Percentiles rank a stretch among this genome's conserved stretches.
These are phyloP conservation scores for Merluccius polli DNA, from an alignment of 2,797 vertebrate genomes.

Conservation along the genomic window DNA sequence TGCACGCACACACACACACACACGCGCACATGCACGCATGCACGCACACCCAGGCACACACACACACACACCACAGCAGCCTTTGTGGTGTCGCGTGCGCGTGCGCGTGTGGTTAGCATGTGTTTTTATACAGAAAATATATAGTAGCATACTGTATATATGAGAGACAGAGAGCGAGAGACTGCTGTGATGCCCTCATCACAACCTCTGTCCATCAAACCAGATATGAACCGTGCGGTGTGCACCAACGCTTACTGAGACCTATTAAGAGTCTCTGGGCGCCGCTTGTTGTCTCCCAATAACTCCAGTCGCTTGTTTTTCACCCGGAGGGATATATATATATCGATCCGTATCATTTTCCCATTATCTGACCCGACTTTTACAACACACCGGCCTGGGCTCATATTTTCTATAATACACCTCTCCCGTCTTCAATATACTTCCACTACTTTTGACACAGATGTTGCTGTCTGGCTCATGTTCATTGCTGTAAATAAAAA, in stretches of 20 bases:
- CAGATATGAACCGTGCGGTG: constrained; percentile 5
- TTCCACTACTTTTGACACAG: not conserved
- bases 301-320: not conserved
- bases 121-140: not conserved
- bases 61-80: not conserved
- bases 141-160: too few relatives aligned
- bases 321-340: not conserved
- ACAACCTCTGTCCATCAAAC: constrained; percentile 35
- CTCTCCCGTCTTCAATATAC: not conserved
- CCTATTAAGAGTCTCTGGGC: constrained; percentile 16
- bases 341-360: not conserved
- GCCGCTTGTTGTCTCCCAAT: constrained; percentile 22
- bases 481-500: not conserved
- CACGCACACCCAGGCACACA: not conserved
- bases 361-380: not conserved
- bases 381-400: not conserved
- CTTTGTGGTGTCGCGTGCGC: too few relatives aligned
- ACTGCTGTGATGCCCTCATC: constrained; percentile 28
- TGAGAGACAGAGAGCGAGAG: constrained; percentile 4
- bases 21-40: not conserved
- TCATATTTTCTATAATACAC: not conserved
- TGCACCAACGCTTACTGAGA: constrained; percentile 23
- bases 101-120: too few relatives aligned
- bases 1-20: not conserved
- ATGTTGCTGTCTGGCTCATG: not conserved